These are phyloP conservation scores for Epizoanthus stellaris DNA, from an alignment of 92 coral and sea anemone genomes.

Conservation along the genomic window DNA sequence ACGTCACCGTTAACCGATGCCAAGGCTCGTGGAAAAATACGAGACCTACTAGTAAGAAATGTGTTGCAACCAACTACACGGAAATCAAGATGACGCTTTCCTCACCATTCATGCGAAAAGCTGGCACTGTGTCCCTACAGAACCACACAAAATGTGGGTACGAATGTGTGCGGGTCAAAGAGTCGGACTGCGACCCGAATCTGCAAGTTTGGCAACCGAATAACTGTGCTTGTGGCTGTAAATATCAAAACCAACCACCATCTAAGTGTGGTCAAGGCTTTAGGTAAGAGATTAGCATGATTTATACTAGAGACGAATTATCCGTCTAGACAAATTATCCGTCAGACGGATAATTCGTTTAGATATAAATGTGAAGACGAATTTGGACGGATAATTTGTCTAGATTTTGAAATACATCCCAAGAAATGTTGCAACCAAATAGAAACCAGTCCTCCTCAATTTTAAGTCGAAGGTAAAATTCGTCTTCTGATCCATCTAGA, in stretches of 20 bases:
- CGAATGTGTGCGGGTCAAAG: slow-evolving; percentile 3
- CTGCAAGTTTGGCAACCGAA: background rate
- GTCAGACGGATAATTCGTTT: too few species aligned
- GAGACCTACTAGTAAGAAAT: background rate
- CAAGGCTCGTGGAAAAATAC: background rate
- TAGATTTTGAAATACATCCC: too few species aligned
- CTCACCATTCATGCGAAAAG: background rate
- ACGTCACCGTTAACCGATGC: slow-evolving; percentile 12
- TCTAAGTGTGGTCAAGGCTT: background rate
- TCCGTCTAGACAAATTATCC: too few species aligned
- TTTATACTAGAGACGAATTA: too few species aligned
- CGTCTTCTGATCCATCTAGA: too few species aligned
- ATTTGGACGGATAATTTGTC: too few species aligned
- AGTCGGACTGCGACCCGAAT: background rate
- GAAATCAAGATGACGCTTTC: background rate
- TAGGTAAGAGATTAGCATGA: background rate
- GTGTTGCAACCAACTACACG: background rate
- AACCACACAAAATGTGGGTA: slow-evolving; percentile 12
- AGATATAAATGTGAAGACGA: too few species aligned
- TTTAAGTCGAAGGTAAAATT: too few species aligned
- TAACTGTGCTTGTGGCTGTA: background rate
- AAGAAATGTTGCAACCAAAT: too few species aligned
- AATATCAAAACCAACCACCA: background rate
- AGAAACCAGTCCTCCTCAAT: too few species aligned
- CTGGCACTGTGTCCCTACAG: background rate